Conservation (phyloP, 2,113 vertebrate genomes). For the Notechis scutatus region DNA sequence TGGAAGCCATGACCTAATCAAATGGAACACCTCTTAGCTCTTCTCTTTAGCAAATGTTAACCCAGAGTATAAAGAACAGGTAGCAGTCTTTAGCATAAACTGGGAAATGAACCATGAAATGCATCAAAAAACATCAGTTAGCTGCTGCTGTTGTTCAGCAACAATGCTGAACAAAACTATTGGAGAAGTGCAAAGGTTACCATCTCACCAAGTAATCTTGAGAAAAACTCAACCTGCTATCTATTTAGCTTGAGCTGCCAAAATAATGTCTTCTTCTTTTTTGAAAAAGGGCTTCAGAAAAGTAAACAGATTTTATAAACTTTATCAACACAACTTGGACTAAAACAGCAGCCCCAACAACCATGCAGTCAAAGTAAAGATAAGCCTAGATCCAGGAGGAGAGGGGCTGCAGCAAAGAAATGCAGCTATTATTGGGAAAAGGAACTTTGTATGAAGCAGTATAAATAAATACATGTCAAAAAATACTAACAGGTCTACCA, state of each 20-base stretch:
- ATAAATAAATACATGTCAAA: neutral
- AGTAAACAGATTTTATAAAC: neutral
- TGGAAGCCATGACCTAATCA: constrained; percentile 35
- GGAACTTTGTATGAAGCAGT: neutral
- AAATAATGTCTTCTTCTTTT: neutral
- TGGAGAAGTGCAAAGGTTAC: constrained; percentile 7
- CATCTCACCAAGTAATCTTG: constrained; percentile 7
- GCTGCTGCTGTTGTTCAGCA: constrained; percentile 4
- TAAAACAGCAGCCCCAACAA: neutral
- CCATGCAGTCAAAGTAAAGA: neutral
- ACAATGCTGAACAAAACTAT: neutral
- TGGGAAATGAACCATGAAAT: neutral
- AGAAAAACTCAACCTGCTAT: neutral
- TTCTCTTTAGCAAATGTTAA: constrained; percentile 27
- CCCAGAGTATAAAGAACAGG: constrained; percentile 21
- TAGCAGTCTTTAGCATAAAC: constrained; percentile 10
- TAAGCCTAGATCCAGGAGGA: neutral
- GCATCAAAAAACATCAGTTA: neutral
- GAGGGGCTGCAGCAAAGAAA: neutral
- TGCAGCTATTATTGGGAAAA: neutral
- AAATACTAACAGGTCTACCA: neutral
- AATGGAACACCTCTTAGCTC: constrained; percentile 8
- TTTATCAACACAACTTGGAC: neutral
- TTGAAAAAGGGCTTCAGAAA: neutral
- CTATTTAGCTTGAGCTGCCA: neutral